These are phyloP conservation scores for Platichthys stellatus DNA, from an alignment of 2,113 vertebrate genomes.

Conservation along the genomic window DNA sequence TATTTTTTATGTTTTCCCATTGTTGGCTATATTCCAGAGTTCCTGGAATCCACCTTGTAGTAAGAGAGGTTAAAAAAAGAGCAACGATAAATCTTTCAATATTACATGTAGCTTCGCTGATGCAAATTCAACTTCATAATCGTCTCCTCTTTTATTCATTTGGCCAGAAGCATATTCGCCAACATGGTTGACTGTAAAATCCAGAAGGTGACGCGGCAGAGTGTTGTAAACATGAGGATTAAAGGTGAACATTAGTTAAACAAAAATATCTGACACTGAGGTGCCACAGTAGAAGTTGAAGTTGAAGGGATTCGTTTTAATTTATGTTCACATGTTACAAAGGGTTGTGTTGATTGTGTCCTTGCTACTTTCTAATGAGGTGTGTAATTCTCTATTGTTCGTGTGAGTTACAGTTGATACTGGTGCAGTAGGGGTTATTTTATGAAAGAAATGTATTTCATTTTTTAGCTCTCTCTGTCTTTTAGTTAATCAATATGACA, in stretches of 20 bases:
- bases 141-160: not conserved
- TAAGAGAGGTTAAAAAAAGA: not conserved
- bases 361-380: no score
- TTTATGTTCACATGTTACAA: no score
- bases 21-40: not conserved
- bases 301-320: no score
- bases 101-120: not conserved
- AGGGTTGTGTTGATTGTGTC: no score
- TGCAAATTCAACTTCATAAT: not conserved
- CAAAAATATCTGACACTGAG: no score
- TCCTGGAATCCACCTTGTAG: not conserved
- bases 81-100: not conserved
- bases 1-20: not conserved
- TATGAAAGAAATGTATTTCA: conserved; percentile 11
- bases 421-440: not conserved
- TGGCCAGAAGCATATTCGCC: not conserved
- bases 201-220: no score
- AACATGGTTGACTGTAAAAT: not conserved
- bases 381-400: not conserved
- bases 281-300: no score
- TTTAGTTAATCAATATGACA: not conserved
- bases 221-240: not conserved
- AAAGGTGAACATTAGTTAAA: no score
- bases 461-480: not conserved
- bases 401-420: not conserved